A percentile compares a stretch with the other conserved stretches of the same genome.
phyloP scores from a whole-genome alignment of 1,140 invertebrate genomes.

The Drosophila tristis region DNA sequence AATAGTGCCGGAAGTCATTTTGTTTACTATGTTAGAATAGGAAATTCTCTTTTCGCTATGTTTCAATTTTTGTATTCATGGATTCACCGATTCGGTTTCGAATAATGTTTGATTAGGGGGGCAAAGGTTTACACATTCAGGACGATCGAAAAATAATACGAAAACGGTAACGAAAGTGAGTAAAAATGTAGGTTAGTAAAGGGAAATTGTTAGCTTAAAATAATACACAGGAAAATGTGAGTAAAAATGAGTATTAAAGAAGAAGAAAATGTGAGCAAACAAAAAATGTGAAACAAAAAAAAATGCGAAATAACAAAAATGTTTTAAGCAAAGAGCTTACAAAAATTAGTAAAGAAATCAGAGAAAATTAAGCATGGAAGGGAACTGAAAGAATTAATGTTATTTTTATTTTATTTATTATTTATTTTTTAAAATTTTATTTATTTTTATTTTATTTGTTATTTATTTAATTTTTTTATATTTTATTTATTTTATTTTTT shows the following conservation, averaged over 20 bases:
- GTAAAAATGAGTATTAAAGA: slow-evolving; percentile 2
- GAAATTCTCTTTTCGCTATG: slow-evolving; percentile 45
- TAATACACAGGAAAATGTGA: slow-evolving; percentile 15
- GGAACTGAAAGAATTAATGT: no score
- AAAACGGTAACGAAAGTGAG: slow-evolving; percentile 28
- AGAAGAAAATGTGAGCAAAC: no score
- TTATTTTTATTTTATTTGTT: no score
- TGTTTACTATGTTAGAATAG: slow-evolving; percentile 73
- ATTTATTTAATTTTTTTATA: no score
- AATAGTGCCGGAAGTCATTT: slow-evolving; percentile 84
- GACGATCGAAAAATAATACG: slow-evolving; percentile 39
- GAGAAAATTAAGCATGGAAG: no score
- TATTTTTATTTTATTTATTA: no score
- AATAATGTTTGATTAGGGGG: slow-evolving; percentile 23
- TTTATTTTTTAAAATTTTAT: no score
- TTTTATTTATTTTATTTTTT: no score
- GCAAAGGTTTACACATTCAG: slow-evolving; percentile 26
- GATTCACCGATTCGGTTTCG: slow-evolving; percentile 29
- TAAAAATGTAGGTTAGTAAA: not conserved
- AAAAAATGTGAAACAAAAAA: not conserved
- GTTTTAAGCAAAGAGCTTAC: not conserved
- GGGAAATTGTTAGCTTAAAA: slow-evolving; percentile 2
- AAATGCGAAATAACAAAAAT: not conserved
- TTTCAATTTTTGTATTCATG: slow-evolving; percentile 35
- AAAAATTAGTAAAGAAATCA: no score